Evolutionary conservation across 1,140 invertebrate species (phyloP).

Genomic region (Condylostylus longicornis): DNA sequence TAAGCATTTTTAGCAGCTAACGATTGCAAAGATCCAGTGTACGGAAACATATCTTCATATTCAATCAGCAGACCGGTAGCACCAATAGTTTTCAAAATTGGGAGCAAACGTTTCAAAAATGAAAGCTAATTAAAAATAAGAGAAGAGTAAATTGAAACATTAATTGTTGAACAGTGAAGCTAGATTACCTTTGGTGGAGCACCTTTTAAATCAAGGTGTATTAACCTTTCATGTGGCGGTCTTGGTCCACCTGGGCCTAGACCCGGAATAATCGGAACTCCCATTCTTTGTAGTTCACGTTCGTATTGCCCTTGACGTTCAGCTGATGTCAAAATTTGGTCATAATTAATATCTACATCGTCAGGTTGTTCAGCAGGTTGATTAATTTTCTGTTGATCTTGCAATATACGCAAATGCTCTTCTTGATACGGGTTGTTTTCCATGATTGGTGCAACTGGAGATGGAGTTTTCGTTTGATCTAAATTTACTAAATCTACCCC

Average conservation of each 20-base stretch:
- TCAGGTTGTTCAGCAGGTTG: slow-evolving; percentile 23
- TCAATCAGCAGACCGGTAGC: slow-evolving; percentile 82
- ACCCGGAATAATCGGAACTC: slow-evolving; percentile 23
- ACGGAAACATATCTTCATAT: slow-evolving; percentile 98
- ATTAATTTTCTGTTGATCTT: slow-evolving; percentile 22
- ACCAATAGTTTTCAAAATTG: slow-evolving; percentile 56
- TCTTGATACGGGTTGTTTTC: slow-evolving; percentile 26
- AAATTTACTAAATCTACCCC: slow-evolving; percentile 1
- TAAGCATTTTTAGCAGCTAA: slow-evolving; percentile 68
- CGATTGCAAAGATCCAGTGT: slow-evolving; percentile 46
- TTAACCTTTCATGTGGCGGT: slow-evolving; percentile 35
- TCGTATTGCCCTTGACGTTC: slow-evolving; percentile 28
- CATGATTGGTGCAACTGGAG: slow-evolving; percentile 12
- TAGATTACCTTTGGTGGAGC: slow-evolving; percentile 60
- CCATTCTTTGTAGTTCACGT: slow-evolving; percentile 28
- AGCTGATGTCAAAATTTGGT: slow-evolving; percentile 23
- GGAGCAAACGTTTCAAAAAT: slow-evolving; percentile 53
- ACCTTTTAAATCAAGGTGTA: slow-evolving; percentile 85
- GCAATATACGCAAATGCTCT: slow-evolving; percentile 25
- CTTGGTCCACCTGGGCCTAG: slow-evolving; percentile 24
- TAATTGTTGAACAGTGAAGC: neutral
- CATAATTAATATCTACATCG: slow-evolving; percentile 22
- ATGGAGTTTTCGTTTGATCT: slow-evolving; percentile 16
- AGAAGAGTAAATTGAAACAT: no score
- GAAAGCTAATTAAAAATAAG: slow-evolving; percentile 6